Base-by-base conservation (phyloP, 2,888 invertebrate species). In the Hirudinaria manillensis region DNA sequence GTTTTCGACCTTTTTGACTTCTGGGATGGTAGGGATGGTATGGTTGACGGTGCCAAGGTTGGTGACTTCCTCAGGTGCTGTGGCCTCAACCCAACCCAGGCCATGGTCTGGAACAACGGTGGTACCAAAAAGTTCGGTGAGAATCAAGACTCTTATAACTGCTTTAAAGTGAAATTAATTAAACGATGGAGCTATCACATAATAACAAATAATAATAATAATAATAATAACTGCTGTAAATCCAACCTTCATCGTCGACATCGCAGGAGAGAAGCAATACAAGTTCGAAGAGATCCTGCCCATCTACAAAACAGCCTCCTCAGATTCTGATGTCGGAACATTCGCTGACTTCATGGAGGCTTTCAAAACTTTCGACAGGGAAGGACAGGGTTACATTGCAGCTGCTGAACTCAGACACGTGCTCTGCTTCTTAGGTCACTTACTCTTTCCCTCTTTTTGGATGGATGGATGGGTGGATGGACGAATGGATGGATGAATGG, bases 341-440 rank as follows among this genome's bases (percentile, higher is more conserved):
- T 95, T 92, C 86, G 98, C 98, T 86, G 99, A 99, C 89, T 99
- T 99, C 90, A 90, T 97, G 87, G 99, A 99, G 89, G 97, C 96
- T 89, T 90, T 99, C 89, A 98, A 97, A 88, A 90, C 99, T 86
- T 99, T 99, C 90, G 99, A 99, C 90, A 96, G 99, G 89, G 90
- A 90, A 86, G 98, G 98, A 87, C 92, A 97, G 83, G 97, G 99
- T 81, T 91, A 90, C 84, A 97, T 99, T 93, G 90, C 97, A 86
- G 90, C 91, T 83, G 98, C 95, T 88, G 98, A 99, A 88, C 90
- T 99, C 86, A 91, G 94, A 87, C 96, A 99, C 90, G 93, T 93
- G 83, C 92, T 99, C 82, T 89, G 95, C 81, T 90, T 94, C 80
- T 90, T 99, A 86, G 98, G 96, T 94, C 86, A 87, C 87, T 27